Percentiles rank a stretch among this genome's conserved stretches.
Conservation (phyloP, 2,113 vertebrate genomes). For the Anthoscopus minutus region DNA sequence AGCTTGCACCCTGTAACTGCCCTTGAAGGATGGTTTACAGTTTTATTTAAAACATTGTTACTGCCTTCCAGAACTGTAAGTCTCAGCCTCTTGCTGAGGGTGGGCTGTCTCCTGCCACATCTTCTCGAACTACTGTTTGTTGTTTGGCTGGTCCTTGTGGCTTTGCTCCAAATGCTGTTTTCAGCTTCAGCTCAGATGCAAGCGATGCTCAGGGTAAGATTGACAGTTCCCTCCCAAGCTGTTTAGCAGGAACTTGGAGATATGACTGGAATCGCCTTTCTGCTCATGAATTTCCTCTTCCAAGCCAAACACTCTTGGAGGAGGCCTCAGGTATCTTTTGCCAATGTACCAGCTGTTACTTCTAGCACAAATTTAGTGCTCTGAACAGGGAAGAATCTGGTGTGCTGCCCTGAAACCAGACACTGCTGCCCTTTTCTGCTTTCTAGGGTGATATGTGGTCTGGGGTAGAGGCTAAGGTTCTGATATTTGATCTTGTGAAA, state of each 20-base stretch:
- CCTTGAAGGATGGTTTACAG: background rate
- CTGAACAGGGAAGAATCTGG: background rate
- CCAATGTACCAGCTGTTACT: background rate
- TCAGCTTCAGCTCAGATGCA: background rate
- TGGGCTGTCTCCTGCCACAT: background rate
- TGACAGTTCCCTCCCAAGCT: accelerated
- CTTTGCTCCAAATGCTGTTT: background rate
- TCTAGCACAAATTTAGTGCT: background rate
- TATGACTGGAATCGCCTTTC: background rate
- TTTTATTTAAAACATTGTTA: background rate
- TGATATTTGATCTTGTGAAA: background rate
- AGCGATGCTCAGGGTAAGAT: background rate
- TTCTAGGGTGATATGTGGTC: background rate
- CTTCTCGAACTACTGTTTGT: background rate
- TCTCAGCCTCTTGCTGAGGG: background rate
- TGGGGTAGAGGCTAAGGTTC: background rate
- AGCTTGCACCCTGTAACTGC: background rate
- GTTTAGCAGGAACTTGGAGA: background rate
- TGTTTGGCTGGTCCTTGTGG: background rate
- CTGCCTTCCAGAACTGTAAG: background rate
- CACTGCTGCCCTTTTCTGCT: background rate
- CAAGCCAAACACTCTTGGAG: background rate
- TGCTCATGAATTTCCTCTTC: background rate
- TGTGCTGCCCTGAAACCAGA: background rate
- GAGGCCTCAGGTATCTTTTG: background rate